phyloP scores from a whole-genome alignment of 2,113 vertebrate genomes.

The Sisor rabdophorus region DNA sequence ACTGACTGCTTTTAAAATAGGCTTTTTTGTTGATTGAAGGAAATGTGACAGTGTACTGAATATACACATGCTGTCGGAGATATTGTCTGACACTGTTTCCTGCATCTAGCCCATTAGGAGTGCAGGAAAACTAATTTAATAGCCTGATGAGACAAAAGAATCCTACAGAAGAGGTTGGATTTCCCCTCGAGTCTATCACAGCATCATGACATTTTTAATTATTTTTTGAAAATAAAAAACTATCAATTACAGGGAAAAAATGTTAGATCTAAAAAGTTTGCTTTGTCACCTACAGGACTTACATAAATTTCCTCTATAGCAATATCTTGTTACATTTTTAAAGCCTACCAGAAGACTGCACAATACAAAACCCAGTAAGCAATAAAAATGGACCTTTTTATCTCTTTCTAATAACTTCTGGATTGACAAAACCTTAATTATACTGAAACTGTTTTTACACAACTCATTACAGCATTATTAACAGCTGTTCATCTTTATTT shows the following conservation, averaged over 20 bases:
- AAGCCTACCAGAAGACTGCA: too few relatives aligned
- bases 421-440: too few relatives aligned
- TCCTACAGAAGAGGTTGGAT: neutral
- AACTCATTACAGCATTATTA: neutral
- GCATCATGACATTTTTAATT: neutral
- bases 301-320: too few relatives aligned
- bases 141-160: constrained; percentile 17
- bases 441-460: too few relatives aligned
- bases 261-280: too few relatives aligned
- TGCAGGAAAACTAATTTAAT: constrained; percentile 38
- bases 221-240: too few relatives aligned
- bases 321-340: too few relatives aligned
- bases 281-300: too few relatives aligned
- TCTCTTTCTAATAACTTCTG: too few relatives aligned
- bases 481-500: neutral
- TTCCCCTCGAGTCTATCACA: neutral
- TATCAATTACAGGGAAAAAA: too few relatives aligned
- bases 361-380: too few relatives aligned
- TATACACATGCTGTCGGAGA: constrained; percentile 15
- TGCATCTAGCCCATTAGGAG: neutral
- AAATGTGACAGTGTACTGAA: constrained; percentile 23
- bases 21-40: constrained; percentile 39
- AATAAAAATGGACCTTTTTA: too few relatives aligned
- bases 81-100: constrained; percentile 35
- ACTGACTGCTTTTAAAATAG: constrained; percentile 43